phyloP scores from a whole-genome alignment of 2,888 invertebrate genomes.

The Andrena dorsata region DNA sequence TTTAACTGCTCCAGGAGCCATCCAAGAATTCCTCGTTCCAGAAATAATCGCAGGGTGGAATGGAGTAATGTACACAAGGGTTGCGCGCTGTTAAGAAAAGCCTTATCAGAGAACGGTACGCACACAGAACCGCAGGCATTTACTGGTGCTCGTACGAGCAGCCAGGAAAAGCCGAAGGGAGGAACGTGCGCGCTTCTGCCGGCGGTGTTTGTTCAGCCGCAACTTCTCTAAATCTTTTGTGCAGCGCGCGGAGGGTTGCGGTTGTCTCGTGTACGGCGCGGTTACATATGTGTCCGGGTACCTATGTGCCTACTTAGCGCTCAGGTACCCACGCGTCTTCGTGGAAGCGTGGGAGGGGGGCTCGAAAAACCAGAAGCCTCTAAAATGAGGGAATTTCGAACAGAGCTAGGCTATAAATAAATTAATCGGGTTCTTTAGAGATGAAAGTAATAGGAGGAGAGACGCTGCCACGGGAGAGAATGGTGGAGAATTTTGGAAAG shows the following conservation, averaged over 20 bases:
- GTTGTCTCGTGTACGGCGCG: constrained; percentile 69
- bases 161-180: constrained; percentile 73
- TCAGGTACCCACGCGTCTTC: constrained; percentile 41
- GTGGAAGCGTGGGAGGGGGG: not conserved
- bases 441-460: not conserved
- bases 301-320: constrained; percentile 50
- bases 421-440: not conserved
- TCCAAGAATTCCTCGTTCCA: constrained; percentile 3
- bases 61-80: constrained; percentile 19
- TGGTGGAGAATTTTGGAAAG: not conserved
- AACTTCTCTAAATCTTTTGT: constrained; percentile 85
- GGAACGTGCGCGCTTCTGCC: constrained; percentile 76
- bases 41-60: constrained; percentile 8
- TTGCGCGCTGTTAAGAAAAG: constrained; percentile 52
- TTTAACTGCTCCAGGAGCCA: too few species aligned
- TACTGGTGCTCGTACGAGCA: constrained; percentile 43
- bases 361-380: not conserved
- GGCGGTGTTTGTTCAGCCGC: constrained; percentile 84
- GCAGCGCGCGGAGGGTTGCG: constrained; percentile 70
- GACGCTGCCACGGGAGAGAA: not conserved
- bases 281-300: constrained; percentile 67
- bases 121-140: constrained; percentile 49
- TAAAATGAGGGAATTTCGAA: constrained; percentile 7
- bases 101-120: constrained; percentile 51
- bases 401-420: not conserved